Base-by-base conservation (phyloP, 2,888 invertebrate species). In the Zelleria hepariella region DNA sequence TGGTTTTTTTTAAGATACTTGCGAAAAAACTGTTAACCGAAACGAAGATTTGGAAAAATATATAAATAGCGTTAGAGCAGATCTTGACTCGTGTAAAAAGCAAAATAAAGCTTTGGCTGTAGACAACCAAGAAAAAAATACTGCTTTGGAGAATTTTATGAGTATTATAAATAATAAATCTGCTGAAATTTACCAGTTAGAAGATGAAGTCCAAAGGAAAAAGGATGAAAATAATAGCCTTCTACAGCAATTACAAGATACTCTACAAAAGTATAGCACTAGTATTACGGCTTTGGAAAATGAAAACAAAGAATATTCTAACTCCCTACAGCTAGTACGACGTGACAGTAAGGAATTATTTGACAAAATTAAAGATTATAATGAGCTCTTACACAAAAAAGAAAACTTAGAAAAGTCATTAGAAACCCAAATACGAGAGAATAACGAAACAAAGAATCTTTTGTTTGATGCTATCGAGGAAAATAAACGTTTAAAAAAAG, bases 341-440 rank as follows among this genome's bases (percentile, higher is more conserved):
- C 72, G 73, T 64, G 82, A 86, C 68, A 86, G 84, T 65, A 66
- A 74, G 62, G 78, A 80, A 61, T 62, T 85, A 61, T 62, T 83
- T 18, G 65, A 76, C 60, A 80, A 73, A 65, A 66, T 80, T 2
- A 78, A 74, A 66, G 67, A 73, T 63, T 75, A 73, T 60, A 69
- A 75, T 61, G 65, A 73, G 10, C 59, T 70, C 3, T 55, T 71
- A 27, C 63, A 68, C 58, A 68, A 66, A 62, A 70, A 73, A 63
- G 65, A 70, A 25, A 68, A 74, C 58, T 59, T 73, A 1, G 61
- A 66, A 18, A 69, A 69, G 57, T 64, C 67, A 4, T 67, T 71
- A 32, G 68, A 72, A 62, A 57, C 62, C 48, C 66, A 72, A 62
- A 58, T 60, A 57, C 62, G 67, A 60, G 68, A 74, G 32, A 72